Percentiles rank a stretch among this genome's conserved stretches.
Conservation (phyloP, 2,888 invertebrate genomes). For the Pasiphila rectangulata region DNA sequence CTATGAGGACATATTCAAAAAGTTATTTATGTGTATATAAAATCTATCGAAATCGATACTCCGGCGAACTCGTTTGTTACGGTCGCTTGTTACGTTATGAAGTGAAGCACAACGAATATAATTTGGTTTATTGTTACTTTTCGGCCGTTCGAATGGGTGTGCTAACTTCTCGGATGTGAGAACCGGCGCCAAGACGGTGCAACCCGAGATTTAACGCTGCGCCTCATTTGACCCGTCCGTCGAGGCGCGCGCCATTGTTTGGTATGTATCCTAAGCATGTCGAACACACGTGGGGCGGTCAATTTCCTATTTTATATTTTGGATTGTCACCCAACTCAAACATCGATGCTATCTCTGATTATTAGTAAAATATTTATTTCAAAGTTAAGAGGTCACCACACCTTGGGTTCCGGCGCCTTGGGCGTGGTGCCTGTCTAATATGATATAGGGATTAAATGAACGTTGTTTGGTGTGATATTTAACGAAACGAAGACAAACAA, state of each 20-base stretch:
- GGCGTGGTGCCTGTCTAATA: too few species aligned
- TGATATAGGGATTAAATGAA: too few species aligned
- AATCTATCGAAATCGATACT: constrained; percentile 46
- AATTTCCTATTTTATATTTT: constrained; percentile 51
- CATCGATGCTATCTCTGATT: constrained; percentile 35
- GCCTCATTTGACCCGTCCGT: constrained; percentile 73
- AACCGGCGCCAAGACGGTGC: constrained; percentile 70
- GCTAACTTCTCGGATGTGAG: constrained; percentile 65
- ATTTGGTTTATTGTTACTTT: constrained; percentile 60
- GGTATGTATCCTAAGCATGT: constrained; percentile 46
- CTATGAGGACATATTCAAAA: too few species aligned
- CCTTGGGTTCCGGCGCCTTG: neutral
- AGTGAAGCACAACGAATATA: constrained; percentile 60
- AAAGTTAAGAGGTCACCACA: constrained; percentile 1
- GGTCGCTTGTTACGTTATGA: constrained; percentile 64
- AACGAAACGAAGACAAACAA: too few species aligned
- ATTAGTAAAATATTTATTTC: constrained; percentile 14
- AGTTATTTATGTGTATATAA: too few species aligned
- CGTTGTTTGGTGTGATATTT: too few species aligned
- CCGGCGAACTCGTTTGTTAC: constrained; percentile 53
- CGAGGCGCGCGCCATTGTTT: constrained; percentile 67
- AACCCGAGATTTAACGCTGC: constrained; percentile 73
- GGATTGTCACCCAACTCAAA: constrained; percentile 46
- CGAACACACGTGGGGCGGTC: constrained; percentile 54
- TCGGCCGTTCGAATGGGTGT: constrained; percentile 57